Percentiles rank a stretch among this genome's conserved stretches.
Conservation (phyloP, 2,113 vertebrate species). For the Aptenodytes forsteri region DNA sequence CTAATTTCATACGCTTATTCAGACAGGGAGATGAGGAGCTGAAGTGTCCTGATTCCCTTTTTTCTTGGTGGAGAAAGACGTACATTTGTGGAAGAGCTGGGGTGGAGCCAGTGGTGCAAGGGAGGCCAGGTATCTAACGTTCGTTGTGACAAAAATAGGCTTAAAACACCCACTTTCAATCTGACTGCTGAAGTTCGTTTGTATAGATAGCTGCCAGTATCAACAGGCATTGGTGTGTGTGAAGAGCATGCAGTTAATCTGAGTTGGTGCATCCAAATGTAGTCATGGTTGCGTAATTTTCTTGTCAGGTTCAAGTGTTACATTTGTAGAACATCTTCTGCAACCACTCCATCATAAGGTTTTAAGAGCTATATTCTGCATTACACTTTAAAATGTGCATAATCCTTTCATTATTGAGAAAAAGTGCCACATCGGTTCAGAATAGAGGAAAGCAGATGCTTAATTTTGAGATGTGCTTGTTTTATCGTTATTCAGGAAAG, state of each 20-base stretch:
- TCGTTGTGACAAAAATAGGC: conserved; percentile 28
- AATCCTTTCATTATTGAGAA: conserved; percentile 27
- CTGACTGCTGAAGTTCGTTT: conserved; percentile 28
- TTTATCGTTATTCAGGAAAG: background rate
- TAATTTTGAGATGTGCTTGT: conserved; percentile 43
- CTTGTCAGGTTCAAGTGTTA: conserved; percentile 41
- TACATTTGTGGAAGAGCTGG: background rate
- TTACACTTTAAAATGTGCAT: conserved; percentile 49
- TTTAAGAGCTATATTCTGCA: conserved; percentile 10
- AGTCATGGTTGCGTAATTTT: conserved; percentile 38
- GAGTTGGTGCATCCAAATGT: background rate
- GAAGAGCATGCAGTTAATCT: background rate
- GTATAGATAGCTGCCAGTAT: background rate
- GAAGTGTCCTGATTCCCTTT: background rate
- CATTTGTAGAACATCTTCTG: conserved; percentile 42
- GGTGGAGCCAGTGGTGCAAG: background rate
- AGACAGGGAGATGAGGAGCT: background rate
- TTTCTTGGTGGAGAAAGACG: background rate
- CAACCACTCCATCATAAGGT: background rate
- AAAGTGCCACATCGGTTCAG: background rate
- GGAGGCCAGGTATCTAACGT: background rate
- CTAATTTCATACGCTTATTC: background rate
- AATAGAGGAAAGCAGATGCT: background rate
- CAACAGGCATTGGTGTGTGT: background rate
- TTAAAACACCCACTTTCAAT: conserved; percentile 25